Conservation (phyloP, 2,888 invertebrate genomes). For the Zeuzera pyrina region DNA sequence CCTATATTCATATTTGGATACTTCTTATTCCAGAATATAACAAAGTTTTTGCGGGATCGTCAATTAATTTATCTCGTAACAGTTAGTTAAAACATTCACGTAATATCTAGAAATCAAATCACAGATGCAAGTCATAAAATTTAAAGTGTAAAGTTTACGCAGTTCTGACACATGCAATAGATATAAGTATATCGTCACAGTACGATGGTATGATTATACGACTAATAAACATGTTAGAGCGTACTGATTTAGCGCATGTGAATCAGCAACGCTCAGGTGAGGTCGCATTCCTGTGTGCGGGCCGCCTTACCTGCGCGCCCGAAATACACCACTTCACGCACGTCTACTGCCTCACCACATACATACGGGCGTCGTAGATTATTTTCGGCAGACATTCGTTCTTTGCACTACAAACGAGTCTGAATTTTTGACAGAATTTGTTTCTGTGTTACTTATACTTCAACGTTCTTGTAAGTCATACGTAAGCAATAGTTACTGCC, state of each 20-base stretch:
- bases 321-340: constrained; percentile 52
- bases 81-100: too few relatives aligned
- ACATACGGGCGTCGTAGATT: constrained; percentile 30
- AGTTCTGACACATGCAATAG: too few relatives aligned
- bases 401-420: constrained; percentile 21
- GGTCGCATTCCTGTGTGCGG: constrained; percentile 64
- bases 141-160: too few relatives aligned
- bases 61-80: too few relatives aligned
- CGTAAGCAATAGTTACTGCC: background rate
- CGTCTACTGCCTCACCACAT: constrained; percentile 31
- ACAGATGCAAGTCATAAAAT: too few relatives aligned
- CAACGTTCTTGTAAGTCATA: background rate
- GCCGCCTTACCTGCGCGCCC: constrained; percentile 63
- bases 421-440: background rate
- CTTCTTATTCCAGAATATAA: too few relatives aligned
- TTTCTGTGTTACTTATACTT: background rate
- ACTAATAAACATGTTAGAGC: constrained; percentile 37
- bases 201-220: too few relatives aligned
- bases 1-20: too few relatives aligned
- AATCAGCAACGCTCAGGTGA: constrained; percentile 67
- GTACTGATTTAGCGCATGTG: constrained; percentile 62
- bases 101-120: too few relatives aligned
- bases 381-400: constrained; percentile 37
- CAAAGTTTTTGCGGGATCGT: too few relatives aligned
- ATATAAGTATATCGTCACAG: too few relatives aligned